These are phyloP conservation scores for Lucilia sericata DNA, from an alignment of 1,140 invertebrate genomes.

Conservation along the genomic window DNA sequence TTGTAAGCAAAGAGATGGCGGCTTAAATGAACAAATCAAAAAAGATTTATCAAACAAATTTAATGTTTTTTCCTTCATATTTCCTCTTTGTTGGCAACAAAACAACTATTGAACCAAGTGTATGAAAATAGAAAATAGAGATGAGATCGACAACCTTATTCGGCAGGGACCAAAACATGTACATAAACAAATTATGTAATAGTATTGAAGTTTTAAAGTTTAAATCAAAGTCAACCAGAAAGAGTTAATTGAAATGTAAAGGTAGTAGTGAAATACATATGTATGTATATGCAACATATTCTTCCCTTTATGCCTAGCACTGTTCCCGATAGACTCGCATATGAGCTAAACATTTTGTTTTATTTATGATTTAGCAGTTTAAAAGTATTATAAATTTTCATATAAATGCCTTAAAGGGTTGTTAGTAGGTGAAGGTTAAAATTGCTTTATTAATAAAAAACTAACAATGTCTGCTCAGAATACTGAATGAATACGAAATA, in stretches of 20 bases:
- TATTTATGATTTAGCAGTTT: background rate
- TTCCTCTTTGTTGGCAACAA: background rate
- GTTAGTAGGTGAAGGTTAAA: constrained; percentile 3
- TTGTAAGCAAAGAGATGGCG: constrained; percentile 17
- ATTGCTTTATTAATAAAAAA: background rate
- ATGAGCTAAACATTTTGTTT: background rate
- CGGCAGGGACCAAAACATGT: too few species aligned
- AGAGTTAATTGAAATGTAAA: too few species aligned
- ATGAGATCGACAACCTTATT: background rate
- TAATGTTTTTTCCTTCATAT: background rate
- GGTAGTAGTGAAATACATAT: too few species aligned
- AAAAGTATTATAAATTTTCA: background rate
- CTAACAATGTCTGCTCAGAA: too few species aligned
- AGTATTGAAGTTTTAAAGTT: too few species aligned
- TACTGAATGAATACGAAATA: too few species aligned
- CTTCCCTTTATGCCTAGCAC: too few species aligned
- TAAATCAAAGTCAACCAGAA: too few species aligned
- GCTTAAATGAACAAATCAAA: constrained; percentile 13
- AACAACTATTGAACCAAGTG: background rate
- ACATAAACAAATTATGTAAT: too few species aligned
- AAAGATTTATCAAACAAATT: background rate
- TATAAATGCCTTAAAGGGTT: constrained; percentile 19
- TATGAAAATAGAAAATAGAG: background rate
- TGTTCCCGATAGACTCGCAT: background rate
- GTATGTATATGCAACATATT: too few species aligned